A percentile compares a stretch with the other conserved stretches of the same genome.
These are phyloP conservation scores for Euzophera pinguis DNA, from an alignment of 2,888 invertebrate genomes.

Conservation along the genomic window DNA sequence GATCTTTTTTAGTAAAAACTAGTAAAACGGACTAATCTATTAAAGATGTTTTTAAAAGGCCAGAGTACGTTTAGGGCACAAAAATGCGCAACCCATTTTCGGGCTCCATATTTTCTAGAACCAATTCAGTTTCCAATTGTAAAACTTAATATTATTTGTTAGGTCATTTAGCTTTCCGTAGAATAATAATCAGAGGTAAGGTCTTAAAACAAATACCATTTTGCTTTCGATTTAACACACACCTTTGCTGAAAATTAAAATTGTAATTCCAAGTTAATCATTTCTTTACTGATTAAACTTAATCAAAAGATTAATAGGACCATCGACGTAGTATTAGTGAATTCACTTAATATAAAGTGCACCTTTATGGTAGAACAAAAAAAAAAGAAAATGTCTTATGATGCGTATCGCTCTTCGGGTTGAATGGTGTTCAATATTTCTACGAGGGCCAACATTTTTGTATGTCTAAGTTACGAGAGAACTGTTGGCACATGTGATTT, in stretches of 20 bases:
- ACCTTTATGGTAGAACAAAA: constrained; percentile 34
- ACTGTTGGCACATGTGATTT: neutral
- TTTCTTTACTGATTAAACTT: neutral
- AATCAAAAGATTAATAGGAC: constrained; percentile 35
- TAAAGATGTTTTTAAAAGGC: too few relatives aligned
- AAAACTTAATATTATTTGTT: too few relatives aligned
- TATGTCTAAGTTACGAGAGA: constrained; percentile 6
- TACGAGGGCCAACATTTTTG: neutral
- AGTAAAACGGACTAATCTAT: too few relatives aligned
- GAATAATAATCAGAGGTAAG: neutral
- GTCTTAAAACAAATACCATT: neutral
- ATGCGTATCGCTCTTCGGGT: constrained; percentile 14
- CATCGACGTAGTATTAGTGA: constrained; percentile 31
- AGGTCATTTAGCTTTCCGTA: neutral
- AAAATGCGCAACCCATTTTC: too few relatives aligned
- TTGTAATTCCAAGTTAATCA: too few relatives aligned
- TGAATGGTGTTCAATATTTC: constrained; percentile 16
- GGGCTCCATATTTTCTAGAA: too few relatives aligned
- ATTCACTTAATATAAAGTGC: constrained; percentile 38
- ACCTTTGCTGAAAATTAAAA: neutral
- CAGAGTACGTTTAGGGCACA: too few relatives aligned
- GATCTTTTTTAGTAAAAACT: too few relatives aligned
- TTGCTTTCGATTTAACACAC: neutral
- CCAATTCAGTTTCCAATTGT: too few relatives aligned
- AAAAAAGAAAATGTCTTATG: constrained; percentile 21